Evolutionary conservation across 2,797 vertebrate species (phyloP).

Genomic region (Microchirus variegatus): DNA sequence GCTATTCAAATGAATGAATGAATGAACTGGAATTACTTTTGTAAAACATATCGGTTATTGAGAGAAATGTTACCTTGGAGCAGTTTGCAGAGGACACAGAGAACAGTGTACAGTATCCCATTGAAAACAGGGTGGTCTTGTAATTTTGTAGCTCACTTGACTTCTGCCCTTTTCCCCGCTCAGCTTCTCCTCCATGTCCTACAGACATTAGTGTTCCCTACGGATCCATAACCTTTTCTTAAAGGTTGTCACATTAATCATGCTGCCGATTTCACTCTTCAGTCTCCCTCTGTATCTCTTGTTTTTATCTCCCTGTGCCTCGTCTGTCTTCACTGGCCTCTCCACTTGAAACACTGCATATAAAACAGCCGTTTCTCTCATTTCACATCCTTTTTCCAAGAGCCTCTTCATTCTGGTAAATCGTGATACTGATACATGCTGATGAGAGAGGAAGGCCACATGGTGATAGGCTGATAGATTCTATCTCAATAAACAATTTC

Average conservation of each 20-base stretch:
- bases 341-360: constrained; percentile 35
- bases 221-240: constrained; percentile 77
- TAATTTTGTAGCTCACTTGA: constrained; percentile 66
- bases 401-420: constrained; percentile 34
- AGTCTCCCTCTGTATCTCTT: constrained; percentile 44
- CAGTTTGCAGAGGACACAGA: not conserved
- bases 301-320: constrained; percentile 51
- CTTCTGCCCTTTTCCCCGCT: constrained; percentile 67
- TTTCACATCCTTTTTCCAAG: constrained; percentile 20
- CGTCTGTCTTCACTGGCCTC: constrained; percentile 30
- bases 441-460: constrained; percentile 39
- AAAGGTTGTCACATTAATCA: constrained; percentile 84
- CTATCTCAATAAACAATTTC: constrained; percentile 38
- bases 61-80: not conserved
- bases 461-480: constrained; percentile 38
- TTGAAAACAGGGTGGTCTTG: constrained; percentile 41
- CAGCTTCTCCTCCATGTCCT: constrained; percentile 59
- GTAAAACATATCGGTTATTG: not conserved
- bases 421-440: constrained; percentile 31
- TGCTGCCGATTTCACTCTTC: constrained; percentile 68
- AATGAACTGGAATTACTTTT: too few species aligned
- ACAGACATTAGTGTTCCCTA: constrained; percentile 71
- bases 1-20: too few species aligned
- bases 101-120: constrained; percentile 9
- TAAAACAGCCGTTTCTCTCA: constrained; percentile 26